phyloP scores from a whole-genome alignment of 2,888 invertebrate species.

The Sinhomidia bicolor region DNA sequence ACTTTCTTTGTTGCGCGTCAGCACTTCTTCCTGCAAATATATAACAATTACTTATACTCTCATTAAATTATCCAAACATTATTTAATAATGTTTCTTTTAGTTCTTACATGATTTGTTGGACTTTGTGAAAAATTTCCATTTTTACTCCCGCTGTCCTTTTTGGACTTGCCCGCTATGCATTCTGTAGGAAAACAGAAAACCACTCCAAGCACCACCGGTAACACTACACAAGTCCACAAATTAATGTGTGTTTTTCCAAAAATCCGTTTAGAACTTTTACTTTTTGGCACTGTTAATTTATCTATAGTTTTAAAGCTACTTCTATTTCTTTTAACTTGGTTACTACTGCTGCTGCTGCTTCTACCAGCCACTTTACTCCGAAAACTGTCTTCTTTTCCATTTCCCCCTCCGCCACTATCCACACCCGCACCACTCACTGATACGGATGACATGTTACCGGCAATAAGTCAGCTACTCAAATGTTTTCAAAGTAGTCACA shows the following conservation, averaged over 20 bases:
- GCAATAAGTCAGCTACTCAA: slow-evolving; percentile 2
- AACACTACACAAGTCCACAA: not conserved
- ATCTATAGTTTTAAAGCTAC: not conserved
- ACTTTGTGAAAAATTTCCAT: slow-evolving; percentile 54
- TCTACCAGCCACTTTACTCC: no score
- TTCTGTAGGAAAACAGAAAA: not conserved
- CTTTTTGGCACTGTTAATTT: slow-evolving; percentile 8
- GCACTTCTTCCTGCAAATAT: slow-evolving; percentile 53
- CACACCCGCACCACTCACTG: slow-evolving; percentile 36
- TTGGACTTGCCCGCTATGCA: not conserved
- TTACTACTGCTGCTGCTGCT: not conserved
- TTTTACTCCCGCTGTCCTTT: not conserved
- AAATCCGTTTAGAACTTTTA: not conserved
- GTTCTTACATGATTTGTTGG: slow-evolving; percentile 62
- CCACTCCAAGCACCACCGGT: not conserved
- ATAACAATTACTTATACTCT: no score
- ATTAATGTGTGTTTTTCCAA: not conserved
- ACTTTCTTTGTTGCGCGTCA: slow-evolving; percentile 15
- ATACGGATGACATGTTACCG: slow-evolving; percentile 56
- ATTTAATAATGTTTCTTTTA: not conserved
- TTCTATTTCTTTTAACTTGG: not conserved
- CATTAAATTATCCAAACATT: not conserved
- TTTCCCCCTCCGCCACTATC: not conserved
- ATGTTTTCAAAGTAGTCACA: slow-evolving; percentile 33
- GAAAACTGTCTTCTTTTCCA: not conserved